A percentile compares a stretch with the other conserved stretches of the same genome.
Conservation (phyloP, 2,797 vertebrate species). For the Nasua narica region DNA sequence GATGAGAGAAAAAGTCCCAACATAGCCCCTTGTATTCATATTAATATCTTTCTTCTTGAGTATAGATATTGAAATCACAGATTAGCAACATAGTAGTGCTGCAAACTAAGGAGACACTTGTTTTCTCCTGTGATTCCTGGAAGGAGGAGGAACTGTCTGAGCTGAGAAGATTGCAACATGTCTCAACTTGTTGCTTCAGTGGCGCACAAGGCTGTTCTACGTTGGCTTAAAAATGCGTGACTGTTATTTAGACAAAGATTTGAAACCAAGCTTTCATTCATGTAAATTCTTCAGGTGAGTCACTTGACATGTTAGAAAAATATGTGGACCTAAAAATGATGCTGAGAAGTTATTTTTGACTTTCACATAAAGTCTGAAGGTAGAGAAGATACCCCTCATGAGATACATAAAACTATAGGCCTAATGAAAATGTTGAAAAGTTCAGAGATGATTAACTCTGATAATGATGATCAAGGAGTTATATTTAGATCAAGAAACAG, state of each 20-base stretch:
- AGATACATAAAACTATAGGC: neutral
- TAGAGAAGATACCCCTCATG: neutral
- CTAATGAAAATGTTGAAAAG: slow-evolving; percentile 26
- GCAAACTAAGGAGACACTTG: neutral
- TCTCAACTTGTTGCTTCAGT: slow-evolving; percentile 13
- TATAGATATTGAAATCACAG: neutral
- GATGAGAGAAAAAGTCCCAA: neutral
- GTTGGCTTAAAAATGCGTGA: slow-evolving; percentile 13
- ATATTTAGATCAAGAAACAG: slow-evolving; percentile 18
- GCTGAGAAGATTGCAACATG: slow-evolving; percentile 16
- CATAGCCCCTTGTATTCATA: neutral
- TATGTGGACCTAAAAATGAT: neutral
- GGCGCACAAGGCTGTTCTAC: slow-evolving; percentile 2
- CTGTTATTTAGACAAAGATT: slow-evolving; percentile 35
- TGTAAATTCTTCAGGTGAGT: slow-evolving; percentile 52
- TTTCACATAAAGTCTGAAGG: slow-evolving; percentile 31
- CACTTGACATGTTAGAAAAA: neutral
- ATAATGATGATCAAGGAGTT: neutral
- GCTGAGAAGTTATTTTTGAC: neutral
- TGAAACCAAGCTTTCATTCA: slow-evolving; percentile 43
- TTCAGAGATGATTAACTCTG: slow-evolving; percentile 29
- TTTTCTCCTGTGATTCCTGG: neutral
- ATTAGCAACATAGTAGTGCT: neutral
- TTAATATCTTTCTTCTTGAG: neutral
- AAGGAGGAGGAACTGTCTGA: slow-evolving; percentile 1